phyloP scores from a whole-genome alignment of 2,113 vertebrate genomes.

The Rhinoptilus africanus region DNA sequence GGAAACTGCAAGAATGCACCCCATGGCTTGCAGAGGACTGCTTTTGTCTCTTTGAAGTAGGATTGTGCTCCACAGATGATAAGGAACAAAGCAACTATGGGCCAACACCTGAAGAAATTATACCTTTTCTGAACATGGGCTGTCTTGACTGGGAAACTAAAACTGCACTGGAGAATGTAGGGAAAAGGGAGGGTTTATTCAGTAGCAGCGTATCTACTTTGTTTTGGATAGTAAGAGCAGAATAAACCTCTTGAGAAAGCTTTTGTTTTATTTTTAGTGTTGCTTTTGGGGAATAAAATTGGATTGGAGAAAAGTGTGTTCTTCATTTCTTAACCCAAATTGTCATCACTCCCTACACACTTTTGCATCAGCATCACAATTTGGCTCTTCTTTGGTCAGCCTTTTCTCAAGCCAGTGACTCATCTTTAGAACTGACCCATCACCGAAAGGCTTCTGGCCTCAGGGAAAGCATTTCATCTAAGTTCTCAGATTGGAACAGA shows the following conservation, averaged over 20 bases:
- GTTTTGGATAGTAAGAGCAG: background rate
- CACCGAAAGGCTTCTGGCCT: background rate
- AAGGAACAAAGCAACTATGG: background rate
- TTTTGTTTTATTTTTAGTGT: slow-evolving; percentile 45
- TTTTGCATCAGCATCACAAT: background rate
- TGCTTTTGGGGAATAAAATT: slow-evolving; percentile 3
- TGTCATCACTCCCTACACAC: slow-evolving; percentile 13
- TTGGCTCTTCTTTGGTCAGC: slow-evolving; percentile 25
- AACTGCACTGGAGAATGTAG: background rate
- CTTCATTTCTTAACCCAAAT: slow-evolving; percentile 37
- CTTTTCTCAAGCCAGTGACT: slow-evolving; percentile 26
- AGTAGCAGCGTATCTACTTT: background rate
- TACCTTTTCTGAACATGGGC: background rate
- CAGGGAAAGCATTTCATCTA: background rate
- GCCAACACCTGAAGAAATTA: background rate
- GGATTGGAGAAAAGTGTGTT: background rate
- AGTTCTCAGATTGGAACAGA: background rate
- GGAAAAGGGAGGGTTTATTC: background rate
- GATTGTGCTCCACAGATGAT: background rate
- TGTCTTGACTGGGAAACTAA: background rate
- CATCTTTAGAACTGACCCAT: slow-evolving; percentile 51
- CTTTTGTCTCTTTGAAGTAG: background rate
- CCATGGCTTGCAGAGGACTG: background rate
- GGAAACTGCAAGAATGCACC: background rate
- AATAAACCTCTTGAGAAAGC: slow-evolving; percentile 20